Conservation (phyloP, 2,888 invertebrate species). For the Eremobia ochroleuca region DNA sequence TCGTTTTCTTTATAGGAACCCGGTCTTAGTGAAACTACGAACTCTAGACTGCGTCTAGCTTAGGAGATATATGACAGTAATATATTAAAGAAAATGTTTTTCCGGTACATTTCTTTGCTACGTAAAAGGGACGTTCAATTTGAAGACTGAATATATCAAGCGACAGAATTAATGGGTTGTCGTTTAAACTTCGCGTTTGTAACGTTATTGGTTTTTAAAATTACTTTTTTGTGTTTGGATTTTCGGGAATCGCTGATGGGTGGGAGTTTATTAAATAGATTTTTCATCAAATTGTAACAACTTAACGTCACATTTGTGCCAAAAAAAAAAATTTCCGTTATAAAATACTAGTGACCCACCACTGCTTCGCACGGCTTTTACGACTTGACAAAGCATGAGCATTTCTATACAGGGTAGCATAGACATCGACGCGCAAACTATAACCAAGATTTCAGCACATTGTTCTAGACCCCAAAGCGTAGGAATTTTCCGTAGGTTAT, state of each 20-base stretch:
- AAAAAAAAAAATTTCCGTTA: no score
- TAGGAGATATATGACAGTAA: conserved; percentile 47
- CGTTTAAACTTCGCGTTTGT: conserved; percentile 20
- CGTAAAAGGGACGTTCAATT: conserved; percentile 32
- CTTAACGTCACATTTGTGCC: background rate
- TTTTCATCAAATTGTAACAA: background rate
- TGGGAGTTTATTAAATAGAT: background rate
- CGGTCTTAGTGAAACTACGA: conserved; percentile 13
- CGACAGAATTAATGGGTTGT: conserved; percentile 40
- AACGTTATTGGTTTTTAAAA: conserved; percentile 29
- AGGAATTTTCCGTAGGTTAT: no score
- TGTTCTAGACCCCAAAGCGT: no score
- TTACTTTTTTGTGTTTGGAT: conserved; percentile 1
- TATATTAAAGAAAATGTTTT: conserved; percentile 54
- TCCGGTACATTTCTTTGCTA: conserved; percentile 53
- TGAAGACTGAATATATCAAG: conserved; percentile 46
- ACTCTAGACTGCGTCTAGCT: conserved; percentile 1
- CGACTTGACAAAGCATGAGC: no score
- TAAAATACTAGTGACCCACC: background rate
- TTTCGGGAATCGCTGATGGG: background rate
- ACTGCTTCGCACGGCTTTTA: no score
- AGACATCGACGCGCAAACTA: no score
- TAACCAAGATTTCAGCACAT: no score
- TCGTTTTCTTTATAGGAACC: background rate
- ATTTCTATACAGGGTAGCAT: no score